phyloP scores from a whole-genome alignment of 2,888 invertebrate species.

The Colletes collaris region DNA sequence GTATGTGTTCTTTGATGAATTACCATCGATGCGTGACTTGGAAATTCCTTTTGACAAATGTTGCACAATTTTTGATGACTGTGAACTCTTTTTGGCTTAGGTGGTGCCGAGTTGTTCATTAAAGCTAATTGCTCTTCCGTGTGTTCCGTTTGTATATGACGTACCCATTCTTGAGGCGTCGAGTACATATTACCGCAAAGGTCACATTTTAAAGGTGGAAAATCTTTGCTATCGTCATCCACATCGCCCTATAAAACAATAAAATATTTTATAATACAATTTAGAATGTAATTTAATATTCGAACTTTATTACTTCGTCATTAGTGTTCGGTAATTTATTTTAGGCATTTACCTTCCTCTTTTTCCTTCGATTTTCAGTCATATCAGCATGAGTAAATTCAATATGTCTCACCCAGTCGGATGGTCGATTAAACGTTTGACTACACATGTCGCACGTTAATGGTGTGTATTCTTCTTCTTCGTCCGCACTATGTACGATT shows the following conservation, averaged over 20 bases:
- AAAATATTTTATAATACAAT: not conserved
- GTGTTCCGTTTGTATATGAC: slow-evolving; percentile 93
- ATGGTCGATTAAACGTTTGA: slow-evolving; percentile 92
- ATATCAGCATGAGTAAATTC: slow-evolving; percentile 89
- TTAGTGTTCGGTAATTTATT: not conserved
- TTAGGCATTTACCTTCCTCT: slow-evolving; percentile 76
- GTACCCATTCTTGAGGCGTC: slow-evolving; percentile 94
- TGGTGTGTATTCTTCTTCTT: slow-evolving; percentile 88
- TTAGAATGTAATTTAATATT: slow-evolving; percentile 3
- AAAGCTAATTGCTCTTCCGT: slow-evolving; percentile 92
- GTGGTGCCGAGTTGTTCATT: slow-evolving; percentile 89
- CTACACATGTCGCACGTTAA: slow-evolving; percentile 93
- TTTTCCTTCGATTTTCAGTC: slow-evolving; percentile 83
- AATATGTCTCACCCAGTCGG: slow-evolving; percentile 93
- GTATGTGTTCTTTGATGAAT: slow-evolving; percentile 91
- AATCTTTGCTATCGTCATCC: slow-evolving; percentile 88
- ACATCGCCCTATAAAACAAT: slow-evolving; percentile 85
- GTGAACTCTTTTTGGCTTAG: slow-evolving; percentile 84
- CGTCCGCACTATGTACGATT: slow-evolving; percentile 82
- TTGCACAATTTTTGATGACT: slow-evolving; percentile 84
- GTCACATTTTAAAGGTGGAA: slow-evolving; percentile 90
- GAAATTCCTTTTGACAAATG: slow-evolving; percentile 89
- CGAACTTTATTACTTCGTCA: not conserved
- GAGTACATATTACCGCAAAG: slow-evolving; percentile 89
- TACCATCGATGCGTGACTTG: slow-evolving; percentile 91